Evolutionary conservation across 2,113 vertebrate species (phyloP).

Genomic region (Pelecanoides urinatrix): DNA sequence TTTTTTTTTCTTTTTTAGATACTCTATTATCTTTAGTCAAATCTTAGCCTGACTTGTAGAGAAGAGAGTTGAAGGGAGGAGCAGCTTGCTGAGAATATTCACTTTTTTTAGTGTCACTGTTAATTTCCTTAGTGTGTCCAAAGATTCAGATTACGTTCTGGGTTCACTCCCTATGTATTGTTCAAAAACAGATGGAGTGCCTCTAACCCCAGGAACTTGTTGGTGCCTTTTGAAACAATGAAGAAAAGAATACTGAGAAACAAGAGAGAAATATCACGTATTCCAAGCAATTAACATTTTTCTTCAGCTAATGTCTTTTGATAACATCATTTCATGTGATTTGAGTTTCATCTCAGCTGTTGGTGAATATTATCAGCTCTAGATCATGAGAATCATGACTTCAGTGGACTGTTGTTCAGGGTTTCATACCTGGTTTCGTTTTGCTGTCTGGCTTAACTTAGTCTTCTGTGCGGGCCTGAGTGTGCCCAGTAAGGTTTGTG

Average conservation of each 20-base stretch:
- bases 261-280: background rate
- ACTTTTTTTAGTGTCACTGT: background rate
- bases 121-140: background rate
- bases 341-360: background rate
- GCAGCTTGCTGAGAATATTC: background rate
- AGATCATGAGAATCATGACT: background rate
- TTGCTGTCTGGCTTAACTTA: background rate
- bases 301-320: background rate
- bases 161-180: background rate
- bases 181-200: background rate
- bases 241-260: background rate
- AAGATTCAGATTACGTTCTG: fast-evolving
- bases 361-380: background rate
- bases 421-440: background rate
- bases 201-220: background rate
- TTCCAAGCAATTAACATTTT: background rate
- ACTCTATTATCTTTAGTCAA: background rate
- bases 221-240: background rate
- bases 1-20: background rate
- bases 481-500: background rate
- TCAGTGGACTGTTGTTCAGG: background rate
- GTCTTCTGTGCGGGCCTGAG: background rate
- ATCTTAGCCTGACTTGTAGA: background rate
- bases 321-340: background rate
- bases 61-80: background rate